phyloP scores from a whole-genome alignment of 2,888 invertebrate genomes.

The Dryomyza anilis region DNA sequence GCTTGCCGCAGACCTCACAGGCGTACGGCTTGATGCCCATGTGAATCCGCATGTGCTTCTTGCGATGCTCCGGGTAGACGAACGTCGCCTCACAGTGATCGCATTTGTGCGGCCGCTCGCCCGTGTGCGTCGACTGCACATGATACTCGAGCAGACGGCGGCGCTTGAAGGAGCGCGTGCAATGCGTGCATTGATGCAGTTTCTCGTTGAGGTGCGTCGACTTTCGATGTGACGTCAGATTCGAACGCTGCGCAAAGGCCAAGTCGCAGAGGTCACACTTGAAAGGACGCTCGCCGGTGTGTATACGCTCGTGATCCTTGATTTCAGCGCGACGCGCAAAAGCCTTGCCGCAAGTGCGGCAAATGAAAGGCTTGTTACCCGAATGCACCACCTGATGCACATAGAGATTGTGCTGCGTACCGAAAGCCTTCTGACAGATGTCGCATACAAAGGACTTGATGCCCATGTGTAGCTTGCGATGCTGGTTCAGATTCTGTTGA shows the following conservation, averaged over 20 bases:
- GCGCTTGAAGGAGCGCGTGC: conserved; percentile 75
- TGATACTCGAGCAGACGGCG: conserved; percentile 77
- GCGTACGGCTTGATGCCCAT: conserved; percentile 76
- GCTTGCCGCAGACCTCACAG: conserved; percentile 83
- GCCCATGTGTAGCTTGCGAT: conserved; percentile 75
- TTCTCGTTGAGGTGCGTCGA: conserved; percentile 81
- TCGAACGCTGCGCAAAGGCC: conserved; percentile 80
- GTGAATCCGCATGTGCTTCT: conserved; percentile 75
- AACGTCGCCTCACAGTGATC: conserved; percentile 76
- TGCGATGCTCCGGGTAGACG: conserved; percentile 82
- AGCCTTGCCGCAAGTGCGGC: conserved; percentile 72
- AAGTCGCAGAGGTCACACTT: conserved; percentile 79
- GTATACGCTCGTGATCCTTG: conserved; percentile 79
- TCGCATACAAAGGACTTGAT: conserved; percentile 62
- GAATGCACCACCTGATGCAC: conserved; percentile 82
- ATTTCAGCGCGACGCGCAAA: conserved; percentile 80
- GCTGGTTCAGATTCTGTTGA: conserved; percentile 77
- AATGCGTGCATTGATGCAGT: conserved; percentile 69
- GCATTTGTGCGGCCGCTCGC: conserved; percentile 78
- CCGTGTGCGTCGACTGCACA: conserved; percentile 79
- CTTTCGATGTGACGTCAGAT: conserved; percentile 79
- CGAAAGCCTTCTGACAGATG: conserved; percentile 71
- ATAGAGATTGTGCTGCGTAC: conserved; percentile 76
- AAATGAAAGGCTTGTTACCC: conserved; percentile 73
- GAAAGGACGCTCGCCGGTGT: conserved; percentile 81